phyloP scores from a whole-genome alignment of 2,888 invertebrate species.

The Buathra laborator region DNA sequence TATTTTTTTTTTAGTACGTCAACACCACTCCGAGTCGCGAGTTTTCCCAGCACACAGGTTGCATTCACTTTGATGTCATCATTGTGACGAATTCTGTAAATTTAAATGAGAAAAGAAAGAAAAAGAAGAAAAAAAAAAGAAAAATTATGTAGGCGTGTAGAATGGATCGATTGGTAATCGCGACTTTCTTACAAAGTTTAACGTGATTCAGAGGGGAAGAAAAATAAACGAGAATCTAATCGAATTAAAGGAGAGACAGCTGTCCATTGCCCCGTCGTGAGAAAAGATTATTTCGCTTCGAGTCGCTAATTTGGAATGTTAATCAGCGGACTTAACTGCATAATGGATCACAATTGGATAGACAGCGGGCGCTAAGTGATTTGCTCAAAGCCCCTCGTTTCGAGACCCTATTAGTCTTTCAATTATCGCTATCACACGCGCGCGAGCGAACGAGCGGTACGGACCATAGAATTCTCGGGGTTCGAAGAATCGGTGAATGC shows the following conservation, averaged over 20 bases:
- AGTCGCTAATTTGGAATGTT: conserved; percentile 62
- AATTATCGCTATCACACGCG: conserved; percentile 55
- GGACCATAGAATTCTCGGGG: background rate
- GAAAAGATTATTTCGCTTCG: conserved; percentile 55
- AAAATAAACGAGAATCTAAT: conserved; percentile 8
- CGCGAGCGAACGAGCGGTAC: background rate
- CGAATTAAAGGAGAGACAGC: conserved; percentile 37
- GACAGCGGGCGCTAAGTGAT: conserved; percentile 62
- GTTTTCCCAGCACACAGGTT: conserved; percentile 89
- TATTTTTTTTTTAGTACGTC: conserved; percentile 86
- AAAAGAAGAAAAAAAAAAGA: background rate
- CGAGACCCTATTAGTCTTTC: conserved; percentile 52
- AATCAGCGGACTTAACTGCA: conserved; percentile 66
- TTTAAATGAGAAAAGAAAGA: conserved; percentile 80
- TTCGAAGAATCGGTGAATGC: conserved; percentile 46
- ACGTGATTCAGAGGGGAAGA: conserved; percentile 3
- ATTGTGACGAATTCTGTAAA: conserved; percentile 98
- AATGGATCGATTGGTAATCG: background rate
- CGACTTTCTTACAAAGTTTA: background rate
- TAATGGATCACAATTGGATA: conserved; percentile 66
- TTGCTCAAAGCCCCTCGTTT: conserved; percentile 58
- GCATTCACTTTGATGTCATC: conserved; percentile 98
- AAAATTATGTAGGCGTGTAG: background rate
- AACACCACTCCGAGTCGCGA: conserved; percentile 89
- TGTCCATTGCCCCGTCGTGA: conserved; percentile 37